A percentile compares a stretch with the other conserved stretches of the same genome.
phyloP scores from a whole-genome alignment of 2,888 invertebrate species.

The Ypsolopha scabrella region DNA sequence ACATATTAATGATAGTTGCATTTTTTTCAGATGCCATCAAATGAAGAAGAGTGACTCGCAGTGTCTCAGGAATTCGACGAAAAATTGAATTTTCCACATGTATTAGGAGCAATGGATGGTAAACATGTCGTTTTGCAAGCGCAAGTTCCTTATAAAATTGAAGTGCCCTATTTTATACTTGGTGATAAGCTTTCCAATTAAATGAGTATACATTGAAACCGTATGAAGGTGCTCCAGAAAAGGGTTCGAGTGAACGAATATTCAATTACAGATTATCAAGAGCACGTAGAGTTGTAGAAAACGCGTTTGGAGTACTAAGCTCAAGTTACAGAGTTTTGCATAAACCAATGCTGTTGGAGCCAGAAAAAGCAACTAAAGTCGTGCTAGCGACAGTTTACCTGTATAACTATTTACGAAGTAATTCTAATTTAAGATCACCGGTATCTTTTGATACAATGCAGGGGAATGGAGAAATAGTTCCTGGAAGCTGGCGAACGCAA shows the following conservation, averaged over 20 bases:
- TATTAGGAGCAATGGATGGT: slow-evolving; percentile 25
- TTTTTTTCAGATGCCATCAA: slow-evolving; percentile 15
- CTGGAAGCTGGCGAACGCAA: slow-evolving; percentile 17
- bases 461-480: slow-evolving; percentile 12
- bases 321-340: slow-evolving; percentile 7
- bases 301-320: slow-evolving; percentile 16
- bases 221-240: slow-evolving; percentile 13
- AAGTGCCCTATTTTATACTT: slow-evolving; percentile 17
- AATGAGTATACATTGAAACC: slow-evolving; percentile 17
- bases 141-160: slow-evolving; percentile 18
- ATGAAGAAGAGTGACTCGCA: slow-evolving; percentile 19
- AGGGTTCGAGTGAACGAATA: slow-evolving; percentile 15
- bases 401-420: slow-evolving; percentile 17
- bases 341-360: slow-evolving; percentile 14
- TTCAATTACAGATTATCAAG: slow-evolving; percentile 21
- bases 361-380: slow-evolving; percentile 14
- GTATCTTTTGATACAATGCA: slow-evolving; percentile 15
- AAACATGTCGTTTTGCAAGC: slow-evolving; percentile 22
- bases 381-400: slow-evolving; percentile 14
- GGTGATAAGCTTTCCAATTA: slow-evolving; percentile 15
- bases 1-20: too few species aligned
- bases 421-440: slow-evolving; percentile 11
- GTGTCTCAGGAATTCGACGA: slow-evolving; percentile 17
- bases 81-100: slow-evolving; percentile 26
- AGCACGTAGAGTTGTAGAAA: slow-evolving; percentile 20